These are phyloP conservation scores for Erpornis zantholeuca DNA, from an alignment of 2,113 vertebrate species.

Conservation along the genomic window DNA sequence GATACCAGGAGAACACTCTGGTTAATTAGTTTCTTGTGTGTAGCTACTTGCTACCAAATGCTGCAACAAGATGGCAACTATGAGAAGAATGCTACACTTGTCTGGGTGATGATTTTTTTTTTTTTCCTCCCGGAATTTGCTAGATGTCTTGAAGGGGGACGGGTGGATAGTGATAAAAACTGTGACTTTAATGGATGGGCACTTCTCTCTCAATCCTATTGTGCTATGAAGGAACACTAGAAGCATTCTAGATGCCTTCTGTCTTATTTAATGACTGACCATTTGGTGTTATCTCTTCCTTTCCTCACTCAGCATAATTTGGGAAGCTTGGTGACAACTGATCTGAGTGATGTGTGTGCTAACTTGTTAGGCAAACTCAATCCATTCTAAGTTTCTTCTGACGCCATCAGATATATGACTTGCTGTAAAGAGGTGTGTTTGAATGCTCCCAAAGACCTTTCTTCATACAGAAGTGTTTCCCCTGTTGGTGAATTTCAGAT, in stretches of 20 bases:
- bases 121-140: neutral
- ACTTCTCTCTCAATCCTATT: neutral
- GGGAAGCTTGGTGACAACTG: neutral
- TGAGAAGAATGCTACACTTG: neutral
- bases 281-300: neutral
- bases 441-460: neutral
- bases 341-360: neutral
- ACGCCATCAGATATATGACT: accelerated
- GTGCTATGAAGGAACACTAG: neutral
- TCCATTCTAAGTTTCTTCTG: neutral
- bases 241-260: neutral
- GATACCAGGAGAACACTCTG: neutral
- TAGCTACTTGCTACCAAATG: neutral
- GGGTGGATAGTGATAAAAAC: neutral
- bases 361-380: neutral
- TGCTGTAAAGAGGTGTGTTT: neutral
- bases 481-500: neutral
- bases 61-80: neutral
- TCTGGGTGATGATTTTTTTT: accelerated
- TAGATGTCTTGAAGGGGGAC: neutral
- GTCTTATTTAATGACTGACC: neutral
- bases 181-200: neutral
- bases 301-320: neutral
- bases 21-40: neutral
- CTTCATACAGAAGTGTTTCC: neutral